Evolutionary conservation across 2,797 vertebrate genomes (phyloP), one percentile per base, ranked within the genome.

Genomic region (Pangasius krempfi): DNA sequence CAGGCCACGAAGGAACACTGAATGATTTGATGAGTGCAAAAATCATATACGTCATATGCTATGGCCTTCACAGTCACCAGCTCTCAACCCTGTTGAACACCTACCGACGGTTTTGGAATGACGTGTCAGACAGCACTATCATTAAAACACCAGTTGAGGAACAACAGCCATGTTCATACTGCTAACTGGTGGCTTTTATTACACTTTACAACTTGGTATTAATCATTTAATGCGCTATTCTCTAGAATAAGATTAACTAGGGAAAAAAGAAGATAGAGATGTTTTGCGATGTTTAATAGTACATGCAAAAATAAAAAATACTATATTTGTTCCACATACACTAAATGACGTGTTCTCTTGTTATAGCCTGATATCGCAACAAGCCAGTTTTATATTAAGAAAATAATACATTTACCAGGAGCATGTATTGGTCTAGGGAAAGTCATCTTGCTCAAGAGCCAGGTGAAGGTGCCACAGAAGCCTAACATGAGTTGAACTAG

Each of bases 171-270:
- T 33, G 33, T 72, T 44, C 40, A 10, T 54, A 20, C 16, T 33
- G 14, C 50, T 54, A 79, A 12, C 16, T 50, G 10, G 62, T 78
- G 84, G n/a, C 60, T 85, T 44, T 88, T 70, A 47, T 88, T 82
- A 85, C 80, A 66, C 64, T 80, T 60, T 56, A 37, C 52, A 12
- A 22, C 50, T 33, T 20, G 16, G 22, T 56, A 52, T 40, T 78
- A 75, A 85, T 66, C 16, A 88, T 40, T 68, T 68, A 79, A 76
- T 84, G 58, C 16, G 60, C 72, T 52, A 44, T 1, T n/a, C 3
- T 37, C 5, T 3, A 64, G n/a, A 37, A 9, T 37, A 64, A 62
- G 22, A 40, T 58, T 1, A 30, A 16, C 27, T 50, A 52, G 44
- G 25, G 73, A 8, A 76, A 50, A 76, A n/a, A 16, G 12, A 50